Conservation (phyloP, 2,113 vertebrate species). For the Gracilinanus agilis region DNA sequence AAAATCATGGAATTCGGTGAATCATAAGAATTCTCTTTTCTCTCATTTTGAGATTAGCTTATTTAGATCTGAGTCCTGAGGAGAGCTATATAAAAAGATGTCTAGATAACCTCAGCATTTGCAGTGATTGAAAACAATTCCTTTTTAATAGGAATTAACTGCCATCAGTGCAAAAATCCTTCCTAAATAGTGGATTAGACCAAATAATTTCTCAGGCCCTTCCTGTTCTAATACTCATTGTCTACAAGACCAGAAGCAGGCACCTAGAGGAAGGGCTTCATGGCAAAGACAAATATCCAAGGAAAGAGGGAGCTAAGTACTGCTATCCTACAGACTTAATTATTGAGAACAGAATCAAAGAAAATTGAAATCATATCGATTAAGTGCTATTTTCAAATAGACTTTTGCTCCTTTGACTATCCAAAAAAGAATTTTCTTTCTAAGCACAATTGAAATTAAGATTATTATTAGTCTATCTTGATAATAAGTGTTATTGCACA, state of each 20-base stretch:
- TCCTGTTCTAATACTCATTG: neutral
- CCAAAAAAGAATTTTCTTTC: neutral
- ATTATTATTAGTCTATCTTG: neutral
- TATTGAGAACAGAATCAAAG: neutral
- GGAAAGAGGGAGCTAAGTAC: neutral
- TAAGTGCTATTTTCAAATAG: neutral
- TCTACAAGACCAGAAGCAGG: neutral
- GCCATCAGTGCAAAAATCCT: neutral
- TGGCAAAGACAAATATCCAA: neutral
- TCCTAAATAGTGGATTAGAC: neutral
- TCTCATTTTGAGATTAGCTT: neutral
- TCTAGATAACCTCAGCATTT: neutral
- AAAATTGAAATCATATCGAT: neutral
- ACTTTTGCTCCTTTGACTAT: neutral
- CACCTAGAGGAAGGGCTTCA: neutral
- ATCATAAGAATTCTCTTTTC: neutral
- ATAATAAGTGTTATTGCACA: neutral
- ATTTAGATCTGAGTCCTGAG: neutral
- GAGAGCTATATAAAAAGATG: neutral
- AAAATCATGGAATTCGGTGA: neutral
- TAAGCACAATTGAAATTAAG: neutral
- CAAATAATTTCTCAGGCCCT: neutral
- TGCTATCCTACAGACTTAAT: neutral
- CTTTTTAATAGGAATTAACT: neutral
- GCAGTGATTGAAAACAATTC: neutral